These are phyloP conservation scores for Julus scanicus DNA, from an alignment of 2,888 invertebrate genomes.

Conservation along the genomic window DNA sequence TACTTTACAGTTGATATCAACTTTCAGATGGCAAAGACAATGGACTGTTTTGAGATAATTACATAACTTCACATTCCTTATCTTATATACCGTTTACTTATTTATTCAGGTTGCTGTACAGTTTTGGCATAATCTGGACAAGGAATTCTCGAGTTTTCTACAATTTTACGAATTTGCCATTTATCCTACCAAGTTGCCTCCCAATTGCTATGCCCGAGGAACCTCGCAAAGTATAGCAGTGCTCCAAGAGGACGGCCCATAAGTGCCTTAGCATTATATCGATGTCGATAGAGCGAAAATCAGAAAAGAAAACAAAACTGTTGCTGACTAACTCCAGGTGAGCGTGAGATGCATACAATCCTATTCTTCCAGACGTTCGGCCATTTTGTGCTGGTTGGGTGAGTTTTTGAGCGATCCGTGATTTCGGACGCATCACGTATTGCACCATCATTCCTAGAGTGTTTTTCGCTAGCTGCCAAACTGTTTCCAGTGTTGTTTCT, in stretches of 20 bases:
- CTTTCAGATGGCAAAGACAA: too few species aligned
- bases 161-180: neutral
- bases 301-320: neutral
- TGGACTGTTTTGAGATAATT: too few species aligned
- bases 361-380: neutral
- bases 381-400: neutral
- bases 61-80: neutral
- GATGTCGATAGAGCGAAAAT: neutral
- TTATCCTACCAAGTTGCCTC: neutral
- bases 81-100: neutral
- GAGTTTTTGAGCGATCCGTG: neutral
- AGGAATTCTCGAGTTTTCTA: neutral
- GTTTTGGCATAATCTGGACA: neutral
- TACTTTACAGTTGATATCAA: too few species aligned
- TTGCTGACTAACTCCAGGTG: neutral
- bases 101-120: neutral
- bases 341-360: conserved; percentile 1
- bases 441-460: neutral
- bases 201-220: neutral
- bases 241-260: neutral
- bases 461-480: conserved; percentile 16
- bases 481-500: neutral
- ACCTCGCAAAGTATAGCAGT: neutral
- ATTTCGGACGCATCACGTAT: neutral
- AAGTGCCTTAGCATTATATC: neutral